phyloP scores from a whole-genome alignment of 2,888 invertebrate genomes.

The Platycnemis pennipes region DNA sequence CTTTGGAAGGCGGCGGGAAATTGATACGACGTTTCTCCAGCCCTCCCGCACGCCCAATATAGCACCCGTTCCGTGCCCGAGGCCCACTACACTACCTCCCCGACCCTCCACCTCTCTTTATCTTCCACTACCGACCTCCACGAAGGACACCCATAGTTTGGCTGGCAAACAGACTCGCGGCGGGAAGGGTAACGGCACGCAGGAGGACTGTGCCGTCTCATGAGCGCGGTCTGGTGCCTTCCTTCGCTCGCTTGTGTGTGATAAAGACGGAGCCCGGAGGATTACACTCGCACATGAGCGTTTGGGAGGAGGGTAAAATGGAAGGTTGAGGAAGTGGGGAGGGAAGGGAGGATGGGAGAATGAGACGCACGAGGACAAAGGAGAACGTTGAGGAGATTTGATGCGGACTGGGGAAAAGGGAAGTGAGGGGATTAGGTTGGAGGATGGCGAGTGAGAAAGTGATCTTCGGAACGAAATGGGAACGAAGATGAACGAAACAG shows the following conservation, averaged over 20 bases:
- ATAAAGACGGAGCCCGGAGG: neutral
- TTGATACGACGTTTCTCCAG: neutral
- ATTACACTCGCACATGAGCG: neutral
- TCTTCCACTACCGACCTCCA: neutral
- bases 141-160: neutral
- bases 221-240: neutral
- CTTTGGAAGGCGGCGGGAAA: neutral
- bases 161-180: constrained; percentile 29
- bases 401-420: neutral
- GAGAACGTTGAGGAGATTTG: neutral
- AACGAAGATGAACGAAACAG: neutral
- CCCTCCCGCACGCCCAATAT: neutral
- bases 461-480: neutral
- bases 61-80: neutral
- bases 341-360: neutral
- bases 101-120: neutral
- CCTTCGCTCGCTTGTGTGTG: neutral
- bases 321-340: neutral
- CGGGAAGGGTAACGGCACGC: constrained; percentile 1
- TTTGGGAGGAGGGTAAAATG: too few species aligned
- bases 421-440: neutral
- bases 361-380: neutral
- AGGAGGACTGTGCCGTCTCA: neutral
- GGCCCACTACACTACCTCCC: neutral
- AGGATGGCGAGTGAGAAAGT: neutral